Evolutionary conservation across 2,113 vertebrate genomes (phyloP), one percentile per base, ranked within the genome.

Genomic region (Rattus rattus): DNA sequence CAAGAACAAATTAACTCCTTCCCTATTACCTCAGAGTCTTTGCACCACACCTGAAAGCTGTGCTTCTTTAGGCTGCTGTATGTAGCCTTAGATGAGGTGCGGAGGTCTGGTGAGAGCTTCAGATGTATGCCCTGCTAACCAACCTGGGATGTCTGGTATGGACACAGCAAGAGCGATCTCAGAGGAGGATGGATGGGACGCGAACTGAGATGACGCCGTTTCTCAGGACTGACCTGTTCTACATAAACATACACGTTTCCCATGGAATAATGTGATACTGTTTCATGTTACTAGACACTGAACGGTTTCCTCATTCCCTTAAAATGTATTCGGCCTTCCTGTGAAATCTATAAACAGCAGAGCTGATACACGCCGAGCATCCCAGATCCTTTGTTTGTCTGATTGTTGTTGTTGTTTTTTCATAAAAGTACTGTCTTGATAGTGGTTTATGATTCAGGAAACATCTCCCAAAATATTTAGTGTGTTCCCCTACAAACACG

Each of bases 281-380:
- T n/a, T 85, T 91, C 79, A 47, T 95, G 33, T 86, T 96, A 89
- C 77, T 12, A 80, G 84, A 96, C 79, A 33, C 39, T 67, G 81
- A 92, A 80, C 93, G 75, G 90, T 83, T 97, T 93, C 22, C n/a
- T 95, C 95, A 88, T 14, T 94, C 73, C 54, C 96, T 95, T 96
- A 84, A 72, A 88, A n/a, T 94, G 67, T 96, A 92, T 75, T 86
- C 97, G 88, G 22, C n/a, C 24, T 94, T 96, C 65, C 80, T 33
- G 94, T 94, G 61, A 96, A 97, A 92, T 86, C 39, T 59, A 59
- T 65, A 65, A 96, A 92, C 30, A 86, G n/a, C 77, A 95, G 84
- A 90, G 39, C 61, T 76, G 59, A 90, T 95, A 76, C 90, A 43
- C 69, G 43, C 56, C 95, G 90, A 94, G 36, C 36, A 54, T 76